Percentiles rank a stretch among this genome's conserved stretches.
These are phyloP conservation scores for Xylota sylvarum DNA, from an alignment of 2,888 invertebrate species.

Conservation along the genomic window DNA sequence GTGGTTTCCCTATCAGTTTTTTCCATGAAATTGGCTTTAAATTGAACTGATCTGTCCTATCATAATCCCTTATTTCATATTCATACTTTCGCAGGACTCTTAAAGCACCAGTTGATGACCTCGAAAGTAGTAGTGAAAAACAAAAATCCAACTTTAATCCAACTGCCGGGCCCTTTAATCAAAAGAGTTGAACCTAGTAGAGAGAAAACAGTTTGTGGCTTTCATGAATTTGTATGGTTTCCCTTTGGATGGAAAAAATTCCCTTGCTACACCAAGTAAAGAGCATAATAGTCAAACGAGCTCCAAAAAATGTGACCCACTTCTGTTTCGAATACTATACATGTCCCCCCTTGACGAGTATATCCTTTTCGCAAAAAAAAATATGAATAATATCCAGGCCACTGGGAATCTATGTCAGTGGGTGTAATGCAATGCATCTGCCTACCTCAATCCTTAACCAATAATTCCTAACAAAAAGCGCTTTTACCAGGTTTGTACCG, in stretches of 20 bases:
- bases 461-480: constrained; percentile 31
- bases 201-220: neutral
- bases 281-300: neutral
- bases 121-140: neutral
- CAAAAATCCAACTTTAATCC: neutral
- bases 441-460: neutral
- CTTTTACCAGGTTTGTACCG: constrained; percentile 5
- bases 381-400: constrained; percentile 8
- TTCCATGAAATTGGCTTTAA: too few relatives aligned
- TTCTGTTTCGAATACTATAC: neutral
- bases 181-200: neutral
- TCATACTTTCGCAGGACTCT: too few relatives aligned
- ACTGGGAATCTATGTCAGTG: constrained; percentile 34
- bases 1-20: too few relatives aligned
- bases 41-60: too few relatives aligned
- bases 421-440: neutral
- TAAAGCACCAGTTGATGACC: neutral
- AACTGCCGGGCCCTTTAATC: neutral
- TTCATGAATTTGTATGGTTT: too few relatives aligned
- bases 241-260: neutral
- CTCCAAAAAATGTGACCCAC: constrained; percentile 14
- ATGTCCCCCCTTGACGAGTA: neutral
- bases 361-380: too few relatives aligned
- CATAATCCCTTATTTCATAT: too few relatives aligned
- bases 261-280: neutral